phyloP scores from a whole-genome alignment of 2,888 invertebrate genomes.

The Sminthurinus aureus region DNA sequence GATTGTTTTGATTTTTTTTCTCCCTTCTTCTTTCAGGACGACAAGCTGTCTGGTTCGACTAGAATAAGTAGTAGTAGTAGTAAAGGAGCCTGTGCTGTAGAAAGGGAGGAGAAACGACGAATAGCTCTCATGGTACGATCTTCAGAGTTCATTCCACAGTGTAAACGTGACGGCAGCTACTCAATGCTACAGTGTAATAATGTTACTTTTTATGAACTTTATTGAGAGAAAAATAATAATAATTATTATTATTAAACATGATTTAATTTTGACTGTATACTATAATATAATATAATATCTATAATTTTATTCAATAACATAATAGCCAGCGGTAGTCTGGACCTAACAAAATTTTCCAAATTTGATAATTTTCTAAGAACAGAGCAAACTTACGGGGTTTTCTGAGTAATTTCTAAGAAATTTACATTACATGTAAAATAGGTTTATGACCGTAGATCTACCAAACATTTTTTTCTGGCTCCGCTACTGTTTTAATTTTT shows the following conservation, averaged over 20 bases:
- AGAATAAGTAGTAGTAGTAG: not conserved
- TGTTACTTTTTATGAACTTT: not conserved
- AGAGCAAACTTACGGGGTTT: too few relatives aligned
- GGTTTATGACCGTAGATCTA: too few relatives aligned
- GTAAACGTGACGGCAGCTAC: conserved; percentile 83
- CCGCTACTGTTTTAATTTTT: too few relatives aligned
- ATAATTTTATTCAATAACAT: too few relatives aligned
- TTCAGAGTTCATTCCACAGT: conserved; percentile 71
- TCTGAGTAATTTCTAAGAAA: too few relatives aligned
- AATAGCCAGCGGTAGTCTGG: too few relatives aligned
- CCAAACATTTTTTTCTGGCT: too few relatives aligned
- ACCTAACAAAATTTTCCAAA: too few relatives aligned
- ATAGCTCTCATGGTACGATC: conserved; percentile 45
- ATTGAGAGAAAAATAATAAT: not conserved
- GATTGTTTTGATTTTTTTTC: conserved; percentile 16
- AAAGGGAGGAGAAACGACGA: conserved; percentile 53
- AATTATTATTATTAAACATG: not conserved
- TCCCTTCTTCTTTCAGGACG: conserved; percentile 43
- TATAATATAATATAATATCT: too few relatives aligned
- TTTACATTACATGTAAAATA: too few relatives aligned
- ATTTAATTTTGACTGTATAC: conserved; percentile 60
- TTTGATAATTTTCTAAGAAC: too few relatives aligned
- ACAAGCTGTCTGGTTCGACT: conserved; percentile 39
- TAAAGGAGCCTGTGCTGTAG: conserved; percentile 47
- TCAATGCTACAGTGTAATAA: conserved; percentile 67